Base-by-base conservation (phyloP, 2,797 vertebrate species). In the Esox masquinongy region DNA sequence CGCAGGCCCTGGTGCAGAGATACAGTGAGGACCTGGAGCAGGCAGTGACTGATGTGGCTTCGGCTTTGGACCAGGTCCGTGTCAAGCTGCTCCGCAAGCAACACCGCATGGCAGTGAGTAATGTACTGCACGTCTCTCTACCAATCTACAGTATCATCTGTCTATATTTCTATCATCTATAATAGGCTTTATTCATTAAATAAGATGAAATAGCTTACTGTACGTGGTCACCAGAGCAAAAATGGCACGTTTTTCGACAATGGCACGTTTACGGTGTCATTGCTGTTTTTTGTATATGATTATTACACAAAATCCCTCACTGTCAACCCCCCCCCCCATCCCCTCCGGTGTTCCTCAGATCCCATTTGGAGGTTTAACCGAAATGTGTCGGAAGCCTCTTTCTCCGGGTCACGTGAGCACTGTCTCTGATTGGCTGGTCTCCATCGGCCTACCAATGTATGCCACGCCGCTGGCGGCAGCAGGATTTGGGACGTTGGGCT, bases 31-130 rank as follows among this genome's bases (percentile, higher is more conserved):
- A 99, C 81, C 77, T 98, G 78, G 95, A 94, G 50, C 97, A 96
- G 83, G 92, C 95, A 0, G 94, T 92, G 80, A 96, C 97, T 88
- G 96, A 97, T 0, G 88, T 99, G 68, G 97, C 95, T 39, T 85
- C 94, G 80, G 92, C 88, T 81, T 91, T 99, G 95, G 98, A 99
- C 92, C 95, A 95, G 90, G 94, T 98, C 82, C 90, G 98, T 34
- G 96, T 99, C 85, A 97, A 94, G 87, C 95, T 95, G 78, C 94
- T 99, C 15, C 96, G 96, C 51, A 98, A 97, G 88, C 96, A 98
- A 80, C 98, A 99, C 86, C 97, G 98, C 80, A 99, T 99, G 98
- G 98, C 97, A 72, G 98, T 99, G 91, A 97, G 97, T 88, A 72
- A 75, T 59, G 22, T 24, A 24, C 24, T 22, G 56, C n/a, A 61